A percentile compares a stretch with the other conserved stretches of the same genome.
These are phyloP conservation scores for Drosophila miranda DNA, from an alignment of 1,140 invertebrate genomes.

Conservation along the genomic window DNA sequence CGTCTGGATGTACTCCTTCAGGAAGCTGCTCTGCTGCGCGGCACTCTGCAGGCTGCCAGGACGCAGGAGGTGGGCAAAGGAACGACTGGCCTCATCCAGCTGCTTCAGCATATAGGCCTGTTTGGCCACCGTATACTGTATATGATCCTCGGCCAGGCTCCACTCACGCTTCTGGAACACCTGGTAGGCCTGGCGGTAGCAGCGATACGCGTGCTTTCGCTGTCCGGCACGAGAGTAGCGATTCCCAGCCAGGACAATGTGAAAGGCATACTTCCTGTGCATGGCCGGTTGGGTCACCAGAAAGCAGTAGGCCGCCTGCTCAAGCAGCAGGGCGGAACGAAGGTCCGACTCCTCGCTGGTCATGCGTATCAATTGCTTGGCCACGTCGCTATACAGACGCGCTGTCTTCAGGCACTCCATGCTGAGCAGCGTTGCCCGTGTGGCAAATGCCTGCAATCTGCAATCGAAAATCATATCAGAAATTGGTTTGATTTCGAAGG, in stretches of 20 bases:
- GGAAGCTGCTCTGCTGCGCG: constrained; percentile 91
- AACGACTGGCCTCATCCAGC: constrained; percentile 88
- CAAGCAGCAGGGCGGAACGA: constrained; percentile 94
- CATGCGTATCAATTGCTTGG: constrained; percentile 96
- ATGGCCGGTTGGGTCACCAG: constrained; percentile 88
- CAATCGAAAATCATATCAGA: constrained; percentile 1
- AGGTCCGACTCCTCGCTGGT: constrained; percentile 97
- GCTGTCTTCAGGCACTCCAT: constrained; percentile 92
- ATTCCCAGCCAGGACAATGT: constrained; percentile 97
- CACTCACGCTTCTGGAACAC: constrained; percentile 90
- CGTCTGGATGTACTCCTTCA: constrained; percentile 94
- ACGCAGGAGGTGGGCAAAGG: constrained; percentile 91
- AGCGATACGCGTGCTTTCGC: constrained; percentile 93
- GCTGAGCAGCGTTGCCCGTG: constrained; percentile 93
- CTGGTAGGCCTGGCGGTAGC: constrained; percentile 96
- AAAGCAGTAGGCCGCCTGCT: constrained; percentile 98
- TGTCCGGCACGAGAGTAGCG: constrained; percentile 96
- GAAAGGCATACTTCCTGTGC: constrained; percentile 98
- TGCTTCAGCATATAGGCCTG: constrained; percentile 92
- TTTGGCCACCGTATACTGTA: constrained; percentile 95
- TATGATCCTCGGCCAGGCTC: constrained; percentile 96
- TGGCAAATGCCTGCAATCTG: constrained; percentile 94
- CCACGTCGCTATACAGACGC: constrained; percentile 92
- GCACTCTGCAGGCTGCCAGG: constrained; percentile 89
- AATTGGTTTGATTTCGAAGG: no score